A percentile compares a stretch with the other conserved stretches of the same genome.
Evolutionary conservation across 1,140 invertebrate genomes (phyloP).

Genomic region (Macrobrachium rosenbergii): DNA sequence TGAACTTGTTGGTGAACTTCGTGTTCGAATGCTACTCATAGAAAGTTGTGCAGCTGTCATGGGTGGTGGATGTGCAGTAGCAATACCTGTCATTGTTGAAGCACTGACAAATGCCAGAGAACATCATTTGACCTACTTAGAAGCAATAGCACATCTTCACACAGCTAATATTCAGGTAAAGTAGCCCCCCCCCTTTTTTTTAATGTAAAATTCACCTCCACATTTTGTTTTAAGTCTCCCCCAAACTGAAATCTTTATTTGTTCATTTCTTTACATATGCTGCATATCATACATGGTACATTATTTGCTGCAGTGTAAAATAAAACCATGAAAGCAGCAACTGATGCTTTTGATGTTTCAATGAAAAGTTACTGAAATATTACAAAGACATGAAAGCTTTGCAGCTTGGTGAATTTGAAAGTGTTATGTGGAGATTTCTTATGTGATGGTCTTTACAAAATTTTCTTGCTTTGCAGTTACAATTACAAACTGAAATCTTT

Average conservation of each 20-base stretch:
- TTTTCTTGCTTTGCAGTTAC: no score
- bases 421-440: not conserved
- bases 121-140: slow-evolving; percentile 43
- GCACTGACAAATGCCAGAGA: slow-evolving; percentile 36
- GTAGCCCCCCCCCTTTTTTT: not conserved
- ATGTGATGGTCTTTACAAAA: not conserved
- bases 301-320: not conserved
- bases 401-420: not conserved
- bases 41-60: slow-evolving; percentile 52
- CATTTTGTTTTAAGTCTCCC: no score
- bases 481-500: no score
- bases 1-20: slow-evolving; percentile 44
- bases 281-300: not conserved
- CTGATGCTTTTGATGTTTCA: no score
- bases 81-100: slow-evolving; percentile 46
- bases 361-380: no score
- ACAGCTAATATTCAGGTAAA: slow-evolving; percentile 53
- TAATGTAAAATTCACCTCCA: not conserved
- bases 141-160: slow-evolving; percentile 45
- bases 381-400: not conserved
- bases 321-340: no score
- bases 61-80: slow-evolving; percentile 48
- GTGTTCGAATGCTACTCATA: slow-evolving; percentile 37
- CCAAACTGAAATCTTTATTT: no score
- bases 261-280: no score